These are phyloP conservation scores for Eonycteris spelaea DNA, from an alignment of 2,113 vertebrate species.

Conservation along the genomic window DNA sequence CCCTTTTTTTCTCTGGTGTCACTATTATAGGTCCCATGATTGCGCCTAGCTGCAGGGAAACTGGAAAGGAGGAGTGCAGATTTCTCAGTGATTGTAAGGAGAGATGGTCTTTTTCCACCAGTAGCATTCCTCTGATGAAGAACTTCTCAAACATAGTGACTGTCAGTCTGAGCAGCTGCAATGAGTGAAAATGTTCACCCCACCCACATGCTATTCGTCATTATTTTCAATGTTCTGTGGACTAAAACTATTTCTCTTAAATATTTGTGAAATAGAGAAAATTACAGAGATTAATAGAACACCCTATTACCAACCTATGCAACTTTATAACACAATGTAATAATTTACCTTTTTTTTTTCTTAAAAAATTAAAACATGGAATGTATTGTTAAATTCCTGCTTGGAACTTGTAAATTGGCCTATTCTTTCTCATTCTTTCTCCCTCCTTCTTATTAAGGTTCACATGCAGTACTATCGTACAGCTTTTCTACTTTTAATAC, in stretches of 20 bases:
- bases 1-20: not conserved
- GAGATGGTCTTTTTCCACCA: not conserved
- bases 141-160: not conserved
- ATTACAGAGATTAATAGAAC: not conserved
- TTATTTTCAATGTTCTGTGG: not conserved
- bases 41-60: not conserved
- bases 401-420: not conserved
- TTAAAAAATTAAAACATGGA: not conserved
- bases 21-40: not conserved
- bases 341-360: not conserved
- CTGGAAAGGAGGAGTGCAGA: not conserved
- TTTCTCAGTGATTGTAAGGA: no score
- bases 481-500: not conserved
- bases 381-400: not conserved
- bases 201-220: not conserved
- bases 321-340: not conserved
- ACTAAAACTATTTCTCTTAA: not conserved
- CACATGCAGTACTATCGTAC: not conserved
- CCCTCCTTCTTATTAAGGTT: not conserved
- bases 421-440: not conserved
- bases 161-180: not conserved
- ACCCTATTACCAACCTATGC: not conserved
- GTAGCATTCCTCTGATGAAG: rapidly evolving
- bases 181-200: not conserved
- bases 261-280: not conserved